These are phyloP conservation scores for Avahi laniger DNA, from an alignment of 2,797 vertebrate genomes.

Conservation along the genomic window DNA sequence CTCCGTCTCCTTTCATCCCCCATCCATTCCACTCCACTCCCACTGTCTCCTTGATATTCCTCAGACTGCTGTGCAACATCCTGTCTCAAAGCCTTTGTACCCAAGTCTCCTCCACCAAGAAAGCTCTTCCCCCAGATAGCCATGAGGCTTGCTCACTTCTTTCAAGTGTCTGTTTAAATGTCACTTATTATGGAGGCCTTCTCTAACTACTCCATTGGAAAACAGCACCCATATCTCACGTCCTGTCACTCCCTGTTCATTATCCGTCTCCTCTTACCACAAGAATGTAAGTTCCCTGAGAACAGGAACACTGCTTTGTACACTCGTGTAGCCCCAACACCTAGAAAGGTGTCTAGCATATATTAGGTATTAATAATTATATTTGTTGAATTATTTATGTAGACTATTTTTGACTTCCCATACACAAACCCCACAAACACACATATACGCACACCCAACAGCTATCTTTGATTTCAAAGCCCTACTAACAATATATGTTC, in stretches of 20 bases:
- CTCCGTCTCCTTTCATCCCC: background rate
- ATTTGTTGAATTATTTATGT: background rate
- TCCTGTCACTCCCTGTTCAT: background rate
- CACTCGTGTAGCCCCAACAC: background rate
- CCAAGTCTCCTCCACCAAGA: background rate
- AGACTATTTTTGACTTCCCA: slow-evolving; percentile 29
- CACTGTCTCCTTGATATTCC: background rate
- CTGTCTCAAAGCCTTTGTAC: background rate
- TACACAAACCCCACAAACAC: background rate
- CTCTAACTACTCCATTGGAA: background rate
- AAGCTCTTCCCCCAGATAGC: background rate
- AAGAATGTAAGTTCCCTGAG: background rate
- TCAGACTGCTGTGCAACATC: background rate
- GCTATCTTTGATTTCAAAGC: slow-evolving; percentile 26
- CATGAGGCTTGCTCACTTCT: background rate
- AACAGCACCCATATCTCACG: background rate
- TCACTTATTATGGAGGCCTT: background rate
- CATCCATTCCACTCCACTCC: background rate
- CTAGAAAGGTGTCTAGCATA: background rate
- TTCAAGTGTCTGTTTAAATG: background rate
- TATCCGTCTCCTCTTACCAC: background rate
- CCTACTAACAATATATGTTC: slow-evolving; percentile 9
- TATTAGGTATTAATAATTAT: background rate
- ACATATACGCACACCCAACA: background rate
- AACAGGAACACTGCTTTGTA: background rate